Conservation (phyloP, 2,888 invertebrate species). For the Rotaria sp. region DNA sequence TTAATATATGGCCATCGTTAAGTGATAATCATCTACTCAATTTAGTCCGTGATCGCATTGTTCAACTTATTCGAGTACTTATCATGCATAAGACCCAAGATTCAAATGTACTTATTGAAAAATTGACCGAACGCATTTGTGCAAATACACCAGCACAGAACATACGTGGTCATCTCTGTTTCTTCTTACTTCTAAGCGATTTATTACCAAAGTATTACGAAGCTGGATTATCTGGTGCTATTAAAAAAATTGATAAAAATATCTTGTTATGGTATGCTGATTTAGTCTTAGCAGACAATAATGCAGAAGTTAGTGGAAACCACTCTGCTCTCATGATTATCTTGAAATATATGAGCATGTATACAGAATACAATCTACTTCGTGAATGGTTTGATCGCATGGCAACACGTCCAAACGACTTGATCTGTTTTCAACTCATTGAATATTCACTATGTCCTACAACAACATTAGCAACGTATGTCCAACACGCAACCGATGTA, state of each 20-base stretch:
- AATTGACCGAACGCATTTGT: background rate
- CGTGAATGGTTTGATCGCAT: background rate
- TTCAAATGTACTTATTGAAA: background rate
- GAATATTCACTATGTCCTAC: background rate
- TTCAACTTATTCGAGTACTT: background rate
- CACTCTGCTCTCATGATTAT: background rate
- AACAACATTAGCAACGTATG: background rate
- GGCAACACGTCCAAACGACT: background rate
- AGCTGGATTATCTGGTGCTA: background rate
- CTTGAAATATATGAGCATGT: background rate
- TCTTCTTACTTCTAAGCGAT: background rate
- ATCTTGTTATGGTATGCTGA: background rate
- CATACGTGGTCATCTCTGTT: background rate
- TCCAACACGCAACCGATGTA: background rate
- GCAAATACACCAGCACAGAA: background rate
- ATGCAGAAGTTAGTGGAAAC: background rate
- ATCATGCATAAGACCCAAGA: background rate
- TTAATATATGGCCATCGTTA: background rate
- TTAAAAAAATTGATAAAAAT: background rate
- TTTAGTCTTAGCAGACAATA: background rate
- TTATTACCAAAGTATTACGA: background rate
- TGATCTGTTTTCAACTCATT: background rate
- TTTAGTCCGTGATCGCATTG: background rate
- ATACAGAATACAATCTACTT: background rate
- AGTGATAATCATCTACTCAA: background rate